These are phyloP conservation scores for Melieria picta DNA, from an alignment of 2,888 invertebrate genomes.

Conservation along the genomic window DNA sequence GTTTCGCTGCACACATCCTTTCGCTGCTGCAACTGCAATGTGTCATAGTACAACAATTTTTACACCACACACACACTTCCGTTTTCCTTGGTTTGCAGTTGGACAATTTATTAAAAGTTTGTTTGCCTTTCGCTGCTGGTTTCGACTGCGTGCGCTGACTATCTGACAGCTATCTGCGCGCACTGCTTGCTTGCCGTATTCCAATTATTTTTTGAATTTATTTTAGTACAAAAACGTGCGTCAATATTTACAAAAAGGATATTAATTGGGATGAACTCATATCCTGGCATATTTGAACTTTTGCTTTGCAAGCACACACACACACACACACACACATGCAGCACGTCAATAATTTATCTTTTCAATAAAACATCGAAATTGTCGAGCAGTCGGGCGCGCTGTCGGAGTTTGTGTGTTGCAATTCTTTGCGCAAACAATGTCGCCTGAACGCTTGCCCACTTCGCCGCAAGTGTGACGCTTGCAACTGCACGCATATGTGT, in stretches of 20 bases:
- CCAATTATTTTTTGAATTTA: too few species aligned
- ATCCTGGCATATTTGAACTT: constrained; percentile 42
- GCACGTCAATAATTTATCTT: constrained; percentile 54
- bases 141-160: too few species aligned
- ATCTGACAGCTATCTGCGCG: too few species aligned
- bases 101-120: too few species aligned
- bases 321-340: constrained; percentile 26
- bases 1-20: too few species aligned
- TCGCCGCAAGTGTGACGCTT: neutral
- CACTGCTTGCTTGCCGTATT: too few species aligned
- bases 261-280: constrained; percentile 55
- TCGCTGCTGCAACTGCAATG: too few species aligned
- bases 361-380: constrained; percentile 51
- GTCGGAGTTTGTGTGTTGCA: constrained; percentile 33
- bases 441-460: constrained; percentile 14
- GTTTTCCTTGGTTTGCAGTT: neutral
- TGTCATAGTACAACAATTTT: too few species aligned
- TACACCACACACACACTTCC: too few species aligned
- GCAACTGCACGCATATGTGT: neutral
- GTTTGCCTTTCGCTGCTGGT: too few species aligned
- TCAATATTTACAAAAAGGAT: constrained; percentile 57
- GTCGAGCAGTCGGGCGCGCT: neutral
- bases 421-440: constrained; percentile 36
- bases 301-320: constrained; percentile 6
- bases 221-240: too few species aligned